phyloP scores from a whole-genome alignment of 2,888 invertebrate species.

The Drosophila mulleri region DNA sequence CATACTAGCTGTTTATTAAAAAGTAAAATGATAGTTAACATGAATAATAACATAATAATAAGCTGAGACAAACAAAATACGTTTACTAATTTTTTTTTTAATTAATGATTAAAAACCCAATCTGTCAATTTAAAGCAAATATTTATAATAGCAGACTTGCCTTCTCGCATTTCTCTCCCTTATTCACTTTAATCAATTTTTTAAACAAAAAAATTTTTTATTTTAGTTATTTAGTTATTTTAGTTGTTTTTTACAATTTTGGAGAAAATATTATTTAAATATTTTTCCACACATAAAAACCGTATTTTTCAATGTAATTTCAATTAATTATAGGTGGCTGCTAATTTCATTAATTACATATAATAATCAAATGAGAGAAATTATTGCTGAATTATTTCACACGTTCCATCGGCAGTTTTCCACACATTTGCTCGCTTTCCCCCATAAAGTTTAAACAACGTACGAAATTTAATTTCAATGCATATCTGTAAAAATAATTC shows the following conservation, averaged over 20 bases:
- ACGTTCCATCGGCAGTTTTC: not conserved
- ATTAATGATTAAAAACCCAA: not conserved
- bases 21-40: too few species aligned
- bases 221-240: too few species aligned
- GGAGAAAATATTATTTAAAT: not conserved
- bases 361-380: not conserved
- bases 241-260: too few species aligned
- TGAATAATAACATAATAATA: too few species aligned
- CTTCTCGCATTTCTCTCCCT: too few species aligned
- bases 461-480: constrained; percentile 12
- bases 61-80: rapidly evolving
- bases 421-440: not conserved
- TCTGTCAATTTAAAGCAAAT: not conserved
- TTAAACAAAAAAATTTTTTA: not conserved
- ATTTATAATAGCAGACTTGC: not conserved
- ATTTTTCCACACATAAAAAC: not conserved
- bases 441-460: not conserved
- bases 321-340: not conserved
- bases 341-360: not conserved
- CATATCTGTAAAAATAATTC: constrained; percentile 15
- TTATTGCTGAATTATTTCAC: not conserved
- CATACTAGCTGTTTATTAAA: too few species aligned
- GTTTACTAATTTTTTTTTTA: too few species aligned
- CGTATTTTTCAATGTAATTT: not conserved
- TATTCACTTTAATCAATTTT: too few species aligned